phyloP scores from a whole-genome alignment of 2,113 vertebrate species.

The Oncorhynchus masou region DNA sequence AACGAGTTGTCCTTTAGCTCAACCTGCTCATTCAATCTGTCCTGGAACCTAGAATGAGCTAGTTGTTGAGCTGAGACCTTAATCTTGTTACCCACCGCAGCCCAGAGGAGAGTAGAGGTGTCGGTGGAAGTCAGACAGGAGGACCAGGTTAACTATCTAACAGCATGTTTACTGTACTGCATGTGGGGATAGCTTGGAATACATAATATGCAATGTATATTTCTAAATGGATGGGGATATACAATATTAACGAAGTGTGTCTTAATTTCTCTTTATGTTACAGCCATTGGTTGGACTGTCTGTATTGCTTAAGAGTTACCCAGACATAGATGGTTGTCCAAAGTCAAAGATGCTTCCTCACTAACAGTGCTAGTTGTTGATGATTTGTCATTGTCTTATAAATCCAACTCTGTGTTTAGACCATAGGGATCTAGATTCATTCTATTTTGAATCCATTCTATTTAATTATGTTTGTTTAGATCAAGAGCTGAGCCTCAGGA shows the following conservation, averaged over 20 bases:
- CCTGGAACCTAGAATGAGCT: slow-evolving; percentile 13
- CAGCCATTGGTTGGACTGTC: background rate
- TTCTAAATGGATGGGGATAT: background rate
- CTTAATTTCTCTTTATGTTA: background rate
- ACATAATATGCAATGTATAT: background rate
- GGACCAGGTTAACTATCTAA: background rate
- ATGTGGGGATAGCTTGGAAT: too few species aligned
- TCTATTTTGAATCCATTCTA: too few species aligned
- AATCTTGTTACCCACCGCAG: slow-evolving; percentile 58
- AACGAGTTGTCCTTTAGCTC: slow-evolving; percentile 6
- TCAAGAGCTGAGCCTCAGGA: slow-evolving; percentile 56
- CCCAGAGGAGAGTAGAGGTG: background rate
- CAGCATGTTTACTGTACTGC: background rate
- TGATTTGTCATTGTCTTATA: background rate
- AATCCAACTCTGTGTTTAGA: background rate
- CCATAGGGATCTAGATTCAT: slow-evolving; percentile 6
- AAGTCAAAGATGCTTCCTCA: background rate
- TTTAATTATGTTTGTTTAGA: too few species aligned
- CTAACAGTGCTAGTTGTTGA: background rate
- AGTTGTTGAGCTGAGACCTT: slow-evolving; percentile 51
- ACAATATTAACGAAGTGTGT: too few species aligned
- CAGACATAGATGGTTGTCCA: background rate
- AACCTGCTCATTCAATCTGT: slow-evolving; percentile 50
- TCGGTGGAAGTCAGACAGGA: slow-evolving; percentile 4
- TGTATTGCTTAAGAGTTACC: background rate